A percentile compares a stretch with the other conserved stretches of the same genome.
Evolutionary conservation across 2,888 invertebrate genomes (phyloP).

Genomic region (Chloromyia formosa): DNA sequence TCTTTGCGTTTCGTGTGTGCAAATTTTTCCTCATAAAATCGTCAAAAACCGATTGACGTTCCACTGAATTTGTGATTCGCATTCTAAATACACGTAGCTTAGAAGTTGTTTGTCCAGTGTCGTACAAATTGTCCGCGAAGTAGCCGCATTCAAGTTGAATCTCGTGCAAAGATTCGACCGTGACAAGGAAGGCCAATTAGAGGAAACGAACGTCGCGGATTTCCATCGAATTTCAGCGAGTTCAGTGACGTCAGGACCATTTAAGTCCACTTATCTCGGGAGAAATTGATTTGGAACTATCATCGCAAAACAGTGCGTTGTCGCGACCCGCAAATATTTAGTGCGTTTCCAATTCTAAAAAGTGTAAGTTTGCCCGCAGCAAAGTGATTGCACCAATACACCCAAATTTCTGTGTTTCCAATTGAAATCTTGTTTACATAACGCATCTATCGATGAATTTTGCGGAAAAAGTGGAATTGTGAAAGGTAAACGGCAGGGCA

Average conservation of each 20-base stretch:
- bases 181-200: no score
- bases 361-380: not conserved
- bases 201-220: not conserved
- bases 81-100: not conserved
- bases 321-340: not conserved
- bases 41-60: not conserved
- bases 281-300: not conserved
- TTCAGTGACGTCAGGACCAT: slow-evolving; percentile 3
- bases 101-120: not conserved
- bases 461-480: not conserved
- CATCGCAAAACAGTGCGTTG: not conserved
- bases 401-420: not conserved
- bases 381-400: not conserved
- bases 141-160: not conserved
- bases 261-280: not conserved
- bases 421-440: slow-evolving; percentile 1
- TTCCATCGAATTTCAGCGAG: not conserved
- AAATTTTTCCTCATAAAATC: slow-evolving; percentile 6
- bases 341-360: not conserved
- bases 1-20: not conserved
- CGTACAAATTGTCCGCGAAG: not conserved
- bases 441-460: not conserved
- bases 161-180: not conserved
- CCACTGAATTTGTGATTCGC: not conserved
- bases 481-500: no score